A percentile compares a stretch with the other conserved stretches of the same genome.
These are phyloP conservation scores for Caenorhabditis wallacei DNA, from an alignment of 2,888 invertebrate genomes.

Conservation along the genomic window DNA sequence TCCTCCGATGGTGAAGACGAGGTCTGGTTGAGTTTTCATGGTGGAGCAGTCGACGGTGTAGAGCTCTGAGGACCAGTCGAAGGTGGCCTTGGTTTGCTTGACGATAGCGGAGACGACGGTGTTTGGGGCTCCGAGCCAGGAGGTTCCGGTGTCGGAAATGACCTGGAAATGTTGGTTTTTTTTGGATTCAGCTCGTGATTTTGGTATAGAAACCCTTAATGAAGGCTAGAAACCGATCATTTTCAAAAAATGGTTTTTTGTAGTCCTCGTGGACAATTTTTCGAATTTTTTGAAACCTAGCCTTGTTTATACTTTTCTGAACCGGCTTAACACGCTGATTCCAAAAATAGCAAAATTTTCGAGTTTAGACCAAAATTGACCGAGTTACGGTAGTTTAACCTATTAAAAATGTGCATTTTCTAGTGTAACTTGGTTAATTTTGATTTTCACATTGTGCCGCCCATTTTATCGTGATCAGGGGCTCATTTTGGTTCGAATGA, in stretches of 20 bases:
- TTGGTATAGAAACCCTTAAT: too few species aligned
- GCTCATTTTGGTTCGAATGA: too few species aligned
- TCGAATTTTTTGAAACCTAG: too few species aligned
- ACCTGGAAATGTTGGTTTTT: conserved; percentile 51
- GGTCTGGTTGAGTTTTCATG: conserved; percentile 66
- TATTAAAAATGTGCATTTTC: too few species aligned
- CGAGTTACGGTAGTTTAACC: background rate
- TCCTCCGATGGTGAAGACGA: conserved; percentile 77
- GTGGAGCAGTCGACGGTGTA: conserved; percentile 76
- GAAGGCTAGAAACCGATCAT: too few species aligned
- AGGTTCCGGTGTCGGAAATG: conserved; percentile 80
- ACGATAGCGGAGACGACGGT: conserved; percentile 67
- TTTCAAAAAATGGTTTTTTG: background rate
- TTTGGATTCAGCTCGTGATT: background rate
- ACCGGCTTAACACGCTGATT: too few species aligned
- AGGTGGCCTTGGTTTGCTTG: conserved; percentile 72
- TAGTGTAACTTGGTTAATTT: too few species aligned
- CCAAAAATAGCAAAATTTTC: too few species aligned
- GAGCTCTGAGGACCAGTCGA: conserved; percentile 67
- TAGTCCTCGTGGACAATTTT: background rate
- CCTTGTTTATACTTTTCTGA: too few species aligned
- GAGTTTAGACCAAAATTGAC: background rate
- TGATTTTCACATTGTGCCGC: too few species aligned
- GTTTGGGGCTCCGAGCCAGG: conserved; percentile 75
- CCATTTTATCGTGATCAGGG: too few species aligned